A percentile compares a stretch with the other conserved stretches of the same genome.
phyloP scores from a whole-genome alignment of 2,113 vertebrate species.

The Sinocyclocheilus rhinocerous region DNA sequence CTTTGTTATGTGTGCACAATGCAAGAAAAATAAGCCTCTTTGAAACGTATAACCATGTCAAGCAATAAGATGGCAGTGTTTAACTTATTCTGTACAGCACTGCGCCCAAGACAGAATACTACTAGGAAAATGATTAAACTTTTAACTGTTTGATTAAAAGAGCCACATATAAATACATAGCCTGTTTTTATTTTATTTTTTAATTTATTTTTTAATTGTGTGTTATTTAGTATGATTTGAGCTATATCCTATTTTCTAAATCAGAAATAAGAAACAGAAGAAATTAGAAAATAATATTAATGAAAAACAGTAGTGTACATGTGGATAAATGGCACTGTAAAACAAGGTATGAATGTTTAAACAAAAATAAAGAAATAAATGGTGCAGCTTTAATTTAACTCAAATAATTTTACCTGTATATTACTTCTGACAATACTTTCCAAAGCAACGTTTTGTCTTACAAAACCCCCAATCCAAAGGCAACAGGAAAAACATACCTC shows the following conservation, averaged over 20 bases:
- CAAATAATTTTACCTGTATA: background rate
- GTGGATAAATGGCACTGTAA: background rate
- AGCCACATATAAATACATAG: background rate
- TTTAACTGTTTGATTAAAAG: background rate
- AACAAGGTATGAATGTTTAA: background rate
- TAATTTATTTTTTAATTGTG: background rate
- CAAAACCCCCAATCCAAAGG: background rate
- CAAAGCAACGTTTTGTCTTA: background rate
- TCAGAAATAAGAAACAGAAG: background rate
- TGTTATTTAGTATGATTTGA: background rate
- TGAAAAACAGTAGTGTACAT: background rate
- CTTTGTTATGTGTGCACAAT: background rate
- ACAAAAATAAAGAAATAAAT: background rate
- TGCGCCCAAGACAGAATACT: background rate
- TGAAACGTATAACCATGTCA: background rate
- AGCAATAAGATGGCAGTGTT: constrained; percentile 24
- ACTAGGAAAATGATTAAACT: background rate
- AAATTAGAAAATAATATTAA: background rate
- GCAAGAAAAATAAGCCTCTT: background rate
- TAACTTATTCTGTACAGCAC: background rate
- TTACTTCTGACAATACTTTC: background rate
- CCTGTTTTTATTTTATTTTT: background rate
- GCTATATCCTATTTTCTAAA: background rate
- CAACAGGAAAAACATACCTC: background rate
- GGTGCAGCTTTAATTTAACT: background rate